These are phyloP conservation scores for Microtus ochrogaster DNA, from an alignment of 2,113 vertebrate genomes.

Conservation along the genomic window DNA sequence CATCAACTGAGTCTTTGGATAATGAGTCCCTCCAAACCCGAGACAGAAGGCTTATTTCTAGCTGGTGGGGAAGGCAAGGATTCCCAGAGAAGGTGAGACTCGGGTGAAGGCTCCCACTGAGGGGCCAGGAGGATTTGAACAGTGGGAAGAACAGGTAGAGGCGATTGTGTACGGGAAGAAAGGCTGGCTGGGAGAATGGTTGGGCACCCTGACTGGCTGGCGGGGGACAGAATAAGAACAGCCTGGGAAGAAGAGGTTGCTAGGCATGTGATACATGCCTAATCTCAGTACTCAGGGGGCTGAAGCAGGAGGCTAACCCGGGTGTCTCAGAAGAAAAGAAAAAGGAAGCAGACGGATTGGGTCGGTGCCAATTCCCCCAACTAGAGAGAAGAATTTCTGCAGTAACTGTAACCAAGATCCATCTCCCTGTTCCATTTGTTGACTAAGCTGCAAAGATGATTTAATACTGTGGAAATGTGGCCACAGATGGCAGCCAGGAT, in stretches of 20 bases:
- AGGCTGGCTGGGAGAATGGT: not conserved
- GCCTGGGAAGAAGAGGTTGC: not conserved
- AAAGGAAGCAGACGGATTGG: not conserved
- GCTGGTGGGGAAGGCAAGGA: not conserved
- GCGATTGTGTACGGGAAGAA: not conserved
- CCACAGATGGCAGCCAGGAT: not conserved
- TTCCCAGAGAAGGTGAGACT: not conserved
- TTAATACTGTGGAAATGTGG: not conserved
- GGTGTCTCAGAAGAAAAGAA: not conserved
- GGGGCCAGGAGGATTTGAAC: not conserved
- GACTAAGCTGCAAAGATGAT: constrained; percentile 26
- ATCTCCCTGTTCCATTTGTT: not conserved
- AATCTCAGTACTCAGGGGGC: not conserved
- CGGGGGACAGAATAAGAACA: not conserved
- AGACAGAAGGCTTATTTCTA: not conserved
- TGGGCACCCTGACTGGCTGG: not conserved
- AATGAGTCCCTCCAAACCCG: not conserved
- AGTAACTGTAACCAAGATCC: constrained; percentile 26
- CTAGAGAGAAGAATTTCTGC: not conserved
- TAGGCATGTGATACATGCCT: not conserved
- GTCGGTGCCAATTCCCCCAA: not conserved
- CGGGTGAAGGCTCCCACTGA: not conserved
- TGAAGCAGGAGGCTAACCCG: not conserved
- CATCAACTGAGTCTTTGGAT: not conserved
- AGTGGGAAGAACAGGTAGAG: not conserved